Conservation (phyloP, 2,797 vertebrate species). For the Balearica regulorum region DNA sequence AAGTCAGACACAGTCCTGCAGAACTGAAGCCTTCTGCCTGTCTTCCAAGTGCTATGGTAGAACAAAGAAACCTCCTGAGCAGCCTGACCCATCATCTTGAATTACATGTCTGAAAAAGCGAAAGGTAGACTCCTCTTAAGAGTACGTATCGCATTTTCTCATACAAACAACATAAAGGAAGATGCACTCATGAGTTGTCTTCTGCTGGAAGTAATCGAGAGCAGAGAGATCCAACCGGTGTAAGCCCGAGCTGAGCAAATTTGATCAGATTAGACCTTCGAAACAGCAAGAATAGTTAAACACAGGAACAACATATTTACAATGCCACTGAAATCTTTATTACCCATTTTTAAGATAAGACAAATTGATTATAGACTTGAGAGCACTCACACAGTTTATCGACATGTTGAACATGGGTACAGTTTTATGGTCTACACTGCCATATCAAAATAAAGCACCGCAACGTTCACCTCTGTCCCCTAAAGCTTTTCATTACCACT, state of each 20-base stretch:
- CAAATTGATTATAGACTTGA: background rate
- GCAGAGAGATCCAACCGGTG: background rate
- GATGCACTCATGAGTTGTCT: background rate
- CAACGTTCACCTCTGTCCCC: background rate
- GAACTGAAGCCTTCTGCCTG: background rate
- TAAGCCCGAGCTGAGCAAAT: background rate
- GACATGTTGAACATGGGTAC: background rate
- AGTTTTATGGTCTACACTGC: background rate
- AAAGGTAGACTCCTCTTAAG: background rate
- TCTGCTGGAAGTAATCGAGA: background rate
- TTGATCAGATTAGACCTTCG: background rate
- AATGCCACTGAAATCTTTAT: background rate
- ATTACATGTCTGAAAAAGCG: background rate
- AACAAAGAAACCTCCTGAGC: background rate
- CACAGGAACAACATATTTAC: background rate
- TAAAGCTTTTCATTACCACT: background rate
- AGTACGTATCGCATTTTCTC: background rate
- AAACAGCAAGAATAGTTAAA: background rate
- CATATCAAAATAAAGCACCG: background rate
- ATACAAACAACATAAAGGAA: background rate
- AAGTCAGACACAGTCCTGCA: background rate
- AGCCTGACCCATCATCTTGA: background rate
- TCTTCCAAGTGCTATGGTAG: background rate
- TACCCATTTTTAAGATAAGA: background rate
- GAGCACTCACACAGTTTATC: background rate